Conservation (phyloP, 2,113 vertebrate genomes). For the Mustelus asterias region DNA sequence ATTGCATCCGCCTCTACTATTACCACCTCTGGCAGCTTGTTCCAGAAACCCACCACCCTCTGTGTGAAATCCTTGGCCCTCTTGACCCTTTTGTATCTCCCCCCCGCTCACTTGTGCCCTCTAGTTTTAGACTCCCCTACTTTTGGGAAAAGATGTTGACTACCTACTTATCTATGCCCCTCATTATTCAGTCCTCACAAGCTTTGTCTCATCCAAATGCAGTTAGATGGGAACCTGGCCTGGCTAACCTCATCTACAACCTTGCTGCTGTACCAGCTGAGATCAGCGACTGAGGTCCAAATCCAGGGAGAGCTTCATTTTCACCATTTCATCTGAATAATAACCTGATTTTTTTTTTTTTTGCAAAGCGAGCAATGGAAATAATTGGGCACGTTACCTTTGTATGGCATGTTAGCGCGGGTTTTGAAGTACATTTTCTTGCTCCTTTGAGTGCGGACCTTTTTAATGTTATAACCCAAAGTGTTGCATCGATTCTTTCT, state of each 20-base stretch:
- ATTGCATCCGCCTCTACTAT: too few relatives aligned
- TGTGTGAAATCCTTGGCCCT: too few relatives aligned
- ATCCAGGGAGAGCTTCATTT: not conserved
- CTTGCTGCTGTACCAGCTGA: not conserved
- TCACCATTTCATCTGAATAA: not conserved
- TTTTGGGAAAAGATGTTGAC: too few relatives aligned
- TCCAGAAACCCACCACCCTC: too few relatives aligned
- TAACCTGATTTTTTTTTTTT: not conserved
- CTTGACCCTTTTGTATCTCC: too few relatives aligned
- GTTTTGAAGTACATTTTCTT: constrained; percentile 76
- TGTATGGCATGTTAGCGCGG: constrained; percentile 71
- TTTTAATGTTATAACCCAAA: constrained; percentile 74
- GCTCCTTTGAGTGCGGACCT: constrained; percentile 52
- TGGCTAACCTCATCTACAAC: not conserved
- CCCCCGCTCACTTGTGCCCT: too few relatives aligned
- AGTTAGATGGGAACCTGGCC: not conserved
- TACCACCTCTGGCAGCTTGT: too few relatives aligned
- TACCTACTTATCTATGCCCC: too few relatives aligned
- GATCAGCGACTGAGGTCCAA: not conserved
- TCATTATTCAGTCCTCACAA: too few relatives aligned
- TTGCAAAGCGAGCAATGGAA: not conserved
- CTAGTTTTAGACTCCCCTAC: too few relatives aligned
- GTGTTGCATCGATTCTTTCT: constrained; percentile 76
- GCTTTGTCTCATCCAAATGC: not conserved
- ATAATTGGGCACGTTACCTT: constrained; percentile 57